Base-by-base conservation (phyloP, 2,888 invertebrate species). In the Eumacrocentrus americanus region DNA sequence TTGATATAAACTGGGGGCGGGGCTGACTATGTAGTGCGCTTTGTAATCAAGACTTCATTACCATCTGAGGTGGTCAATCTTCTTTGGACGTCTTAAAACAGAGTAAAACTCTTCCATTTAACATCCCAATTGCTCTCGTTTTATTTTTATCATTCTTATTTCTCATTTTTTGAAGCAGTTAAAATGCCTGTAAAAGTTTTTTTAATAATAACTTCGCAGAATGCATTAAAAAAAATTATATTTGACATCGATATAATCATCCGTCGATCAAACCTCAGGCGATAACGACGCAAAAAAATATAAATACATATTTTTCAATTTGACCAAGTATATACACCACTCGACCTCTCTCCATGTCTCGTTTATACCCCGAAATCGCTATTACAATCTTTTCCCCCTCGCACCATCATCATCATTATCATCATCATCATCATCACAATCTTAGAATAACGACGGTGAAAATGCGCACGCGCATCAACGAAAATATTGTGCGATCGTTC, bases 1-100 rank as follows among this genome's bases (percentile, higher is more conserved):
- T 79, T 80, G 79, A 79, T 80, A 80, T 80, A 80, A 80, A 80
- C 76, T 76, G 79, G 77, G 75, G 79, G 79, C 78, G 70, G 78
- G 77, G 62, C 76, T 69, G 56, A 67, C 61, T 50, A 38, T 66
- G 72, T 53, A 72, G 70, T 75, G 76, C 72, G 75, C 78, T 79
- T 79, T 79, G 77, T 79, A 79, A 79, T 80, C 80, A 78, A 72
- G 69, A 61, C 62, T 69, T 62, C 72, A 75, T 67, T 79, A 77
- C 76, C 76, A 75, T 78, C 74, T 70, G 66, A 78, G 79, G 76
- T 78, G 79, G 78, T 78, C 79, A 79, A 79, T 79, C 76, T 73
- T 70, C 63, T 59, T 51, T 42, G 25, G 52, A 40, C 52, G 25
- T 51, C 37, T 47, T 23, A 2, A 23, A 47, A 47, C n/a, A 47